Evolutionary conservation across 2,113 vertebrate species (phyloP).

Genomic region (Solenodon paradoxus): DNA sequence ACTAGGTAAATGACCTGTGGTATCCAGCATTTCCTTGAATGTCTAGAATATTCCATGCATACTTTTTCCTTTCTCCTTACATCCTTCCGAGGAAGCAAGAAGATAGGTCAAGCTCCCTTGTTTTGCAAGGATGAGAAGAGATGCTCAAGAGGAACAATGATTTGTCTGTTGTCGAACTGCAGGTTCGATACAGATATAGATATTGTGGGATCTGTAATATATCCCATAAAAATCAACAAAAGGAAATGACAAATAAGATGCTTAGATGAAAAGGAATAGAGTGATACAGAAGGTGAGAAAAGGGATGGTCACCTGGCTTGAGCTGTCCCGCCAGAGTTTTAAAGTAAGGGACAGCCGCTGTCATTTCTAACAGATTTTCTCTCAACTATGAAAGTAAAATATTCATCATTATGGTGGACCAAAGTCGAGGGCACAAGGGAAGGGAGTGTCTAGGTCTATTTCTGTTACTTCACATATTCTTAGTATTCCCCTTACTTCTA

Average conservation of each 20-base stretch:
- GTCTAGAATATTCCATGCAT: neutral
- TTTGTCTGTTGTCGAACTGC: neutral
- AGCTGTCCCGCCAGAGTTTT: neutral
- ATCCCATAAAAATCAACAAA: neutral
- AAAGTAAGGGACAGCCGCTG: neutral
- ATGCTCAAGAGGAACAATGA: neutral
- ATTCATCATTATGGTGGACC: neutral
- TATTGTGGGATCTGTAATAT: neutral
- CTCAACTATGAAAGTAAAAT: neutral
- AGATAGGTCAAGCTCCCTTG: neutral
- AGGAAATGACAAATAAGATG: neutral
- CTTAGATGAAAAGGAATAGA: neutral
- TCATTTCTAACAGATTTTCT: neutral
- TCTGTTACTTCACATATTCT: neutral
- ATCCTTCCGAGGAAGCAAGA: neutral
- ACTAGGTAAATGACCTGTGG: neutral
- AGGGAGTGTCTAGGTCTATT: neutral
- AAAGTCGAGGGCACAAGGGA: rapidly evolving
- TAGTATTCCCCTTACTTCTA: neutral
- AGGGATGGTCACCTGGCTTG: neutral
- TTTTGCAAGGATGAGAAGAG: neutral
- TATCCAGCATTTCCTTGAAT: neutral
- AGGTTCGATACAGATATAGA: neutral
- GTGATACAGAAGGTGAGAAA: neutral
- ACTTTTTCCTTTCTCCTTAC: neutral